Evolutionary conservation across 2,113 vertebrate species (phyloP).

Genomic region (Ginglymostoma cirratum): DNA sequence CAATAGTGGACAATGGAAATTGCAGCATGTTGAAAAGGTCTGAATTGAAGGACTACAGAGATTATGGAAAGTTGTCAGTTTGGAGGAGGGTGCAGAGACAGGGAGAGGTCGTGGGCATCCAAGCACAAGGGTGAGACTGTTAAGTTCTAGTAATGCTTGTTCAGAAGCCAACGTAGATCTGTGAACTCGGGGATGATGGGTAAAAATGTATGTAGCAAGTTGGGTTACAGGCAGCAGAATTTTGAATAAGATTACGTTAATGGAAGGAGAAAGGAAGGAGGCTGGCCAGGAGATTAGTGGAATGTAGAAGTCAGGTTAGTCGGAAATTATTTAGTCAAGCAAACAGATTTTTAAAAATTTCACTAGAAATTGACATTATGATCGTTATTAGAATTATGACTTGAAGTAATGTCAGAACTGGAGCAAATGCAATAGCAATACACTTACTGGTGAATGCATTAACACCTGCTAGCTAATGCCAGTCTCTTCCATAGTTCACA

Average conservation of each 20-base stretch:
- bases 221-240: not conserved
- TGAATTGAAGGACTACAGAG: not conserved
- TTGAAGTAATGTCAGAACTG: not conserved
- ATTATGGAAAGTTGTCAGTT: not conserved
- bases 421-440: not conserved
- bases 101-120: not conserved
- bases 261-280: not conserved
- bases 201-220: not conserved
- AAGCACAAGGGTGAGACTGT: not conserved
- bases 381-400: not conserved
- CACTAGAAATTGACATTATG: not conserved
- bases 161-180: not conserved
- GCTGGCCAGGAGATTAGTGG: not conserved
- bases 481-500: not conserved
- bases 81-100: not conserved
- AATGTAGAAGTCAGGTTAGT: not conserved
- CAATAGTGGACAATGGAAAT: not conserved
- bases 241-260: not conserved
- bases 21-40: not conserved
- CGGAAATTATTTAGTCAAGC: not conserved
- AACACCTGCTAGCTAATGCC: conserved; percentile 5
- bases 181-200: not conserved
- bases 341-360: not conserved
- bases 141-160: not conserved
- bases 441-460: not conserved